Conservation (phyloP, 30 jellyfish, hydroid and myxozoan genomes). For the Clytia hemisphaerica region DNA sequence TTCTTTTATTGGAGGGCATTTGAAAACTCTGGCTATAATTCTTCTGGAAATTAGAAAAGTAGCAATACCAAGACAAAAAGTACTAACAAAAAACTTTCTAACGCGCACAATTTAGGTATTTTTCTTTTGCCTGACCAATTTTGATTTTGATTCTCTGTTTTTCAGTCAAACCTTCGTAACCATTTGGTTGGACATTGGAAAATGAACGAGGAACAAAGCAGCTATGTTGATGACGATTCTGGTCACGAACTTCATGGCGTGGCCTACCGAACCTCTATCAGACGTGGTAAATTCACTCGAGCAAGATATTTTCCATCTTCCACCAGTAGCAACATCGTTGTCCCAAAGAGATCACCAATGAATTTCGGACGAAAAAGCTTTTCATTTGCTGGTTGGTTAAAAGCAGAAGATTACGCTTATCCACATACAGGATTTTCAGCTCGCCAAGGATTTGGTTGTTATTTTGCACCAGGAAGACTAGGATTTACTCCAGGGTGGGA, state of each 20-base stretch:
- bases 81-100: too few species aligned
- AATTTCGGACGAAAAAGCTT: constrained; percentile 1
- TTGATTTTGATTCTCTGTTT: too few species aligned
- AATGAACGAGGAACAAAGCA: background rate
- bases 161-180: background rate
- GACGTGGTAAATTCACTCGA: constrained; percentile 8
- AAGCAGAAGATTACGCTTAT: background rate
- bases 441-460: background rate
- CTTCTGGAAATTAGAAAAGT: too few species aligned
- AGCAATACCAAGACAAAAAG: too few species aligned
- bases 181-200: constrained; percentile 4
- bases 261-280: background rate
- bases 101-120: too few species aligned
- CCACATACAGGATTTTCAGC: background rate
- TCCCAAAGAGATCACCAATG: background rate
- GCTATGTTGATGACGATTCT: constrained; percentile 1
- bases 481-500: constrained; percentile 1
- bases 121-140: too few species aligned
- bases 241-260: constrained; percentile 10
- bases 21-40: too few species aligned
- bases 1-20: too few species aligned
- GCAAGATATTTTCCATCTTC: background rate
- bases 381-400: constrained; percentile 6
- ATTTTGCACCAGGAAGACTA: background rate
- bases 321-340: background rate